Evolutionary conservation across 2,113 vertebrate genomes (phyloP), one percentile per base, ranked within the genome.

Genomic region (Sceloporus undulatus): DNA sequence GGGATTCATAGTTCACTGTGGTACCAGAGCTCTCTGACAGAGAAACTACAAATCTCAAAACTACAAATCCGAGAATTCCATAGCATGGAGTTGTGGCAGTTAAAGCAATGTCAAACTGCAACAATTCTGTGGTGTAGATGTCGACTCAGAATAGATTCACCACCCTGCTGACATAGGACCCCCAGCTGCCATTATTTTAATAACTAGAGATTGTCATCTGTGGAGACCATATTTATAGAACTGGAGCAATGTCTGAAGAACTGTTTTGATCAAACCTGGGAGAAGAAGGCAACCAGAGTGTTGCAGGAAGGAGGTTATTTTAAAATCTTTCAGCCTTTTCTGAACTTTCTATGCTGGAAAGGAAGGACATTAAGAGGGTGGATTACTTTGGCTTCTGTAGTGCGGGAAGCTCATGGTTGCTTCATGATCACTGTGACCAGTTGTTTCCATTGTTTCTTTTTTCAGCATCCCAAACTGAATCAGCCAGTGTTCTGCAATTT

Each of bases 331-430:
- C 38, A 65, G 25, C 70, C 54, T 75, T 48, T 5, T 52, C 70
- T 75, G 70, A 82, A 62, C 86, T 82, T 75, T 23, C 86, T n/a
- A n/a, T 23, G 6, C 70, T 25, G 34, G 23, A 34, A 82, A 77
- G 40, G 59, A 68, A 52, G 40, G 54, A 66, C 42, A 70, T 19
- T 4, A 3, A 59, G 25, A 3, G 59, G 19, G 34, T 38, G 34
- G 10, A 40, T 9, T 77, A 56, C 42, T 68, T 65, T 52, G 73
- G 42, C 42, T 34, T 11, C 29, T 62, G 5, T 7, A n/a, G 23
- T 52, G 16, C 59, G 52, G 21, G 27, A 75, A 52, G 42, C 4
- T 68, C 74, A 56, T 77, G 74, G 21, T 54, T 18, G 25, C 38
- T 66, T 59, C 25, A 38, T 25, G 38, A 21, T 48, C 71, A 7